These are phyloP conservation scores for Pararge aegeria DNA, from an alignment of 1,140 invertebrate species.

Conservation along the genomic window DNA sequence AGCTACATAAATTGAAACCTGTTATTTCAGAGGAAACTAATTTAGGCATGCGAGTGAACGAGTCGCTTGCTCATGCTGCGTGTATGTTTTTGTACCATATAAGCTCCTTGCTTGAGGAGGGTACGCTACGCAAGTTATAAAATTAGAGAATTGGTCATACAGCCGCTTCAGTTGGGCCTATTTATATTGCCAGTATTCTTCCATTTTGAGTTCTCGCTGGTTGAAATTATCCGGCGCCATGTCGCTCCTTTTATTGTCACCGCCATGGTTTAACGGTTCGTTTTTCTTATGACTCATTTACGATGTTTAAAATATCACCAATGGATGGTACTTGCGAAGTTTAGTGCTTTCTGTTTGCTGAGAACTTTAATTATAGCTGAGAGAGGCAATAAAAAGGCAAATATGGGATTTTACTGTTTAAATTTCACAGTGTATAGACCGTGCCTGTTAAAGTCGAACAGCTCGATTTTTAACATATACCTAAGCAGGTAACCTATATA, in stretches of 20 bases:
- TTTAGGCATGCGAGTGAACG: not conserved
- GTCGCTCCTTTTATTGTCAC: slow-evolving; percentile 56
- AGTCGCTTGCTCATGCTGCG: slow-evolving; percentile 3
- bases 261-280: slow-evolving; percentile 46
- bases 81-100: slow-evolving; percentile 25
- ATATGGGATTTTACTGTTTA: slow-evolving; percentile 9
- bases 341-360: slow-evolving; percentile 25
- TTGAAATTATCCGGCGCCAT: slow-evolving; percentile 68
- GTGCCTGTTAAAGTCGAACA: not conserved
- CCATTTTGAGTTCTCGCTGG: slow-evolving; percentile 55
- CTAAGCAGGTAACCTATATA: too few species aligned
- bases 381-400: slow-evolving; percentile 11
- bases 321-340: slow-evolving; percentile 25
- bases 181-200: slow-evolving; percentile 63
- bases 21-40: slow-evolving; percentile 3
- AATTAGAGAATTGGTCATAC: slow-evolving; percentile 72
- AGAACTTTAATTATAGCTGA: slow-evolving; percentile 10
- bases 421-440: not conserved
- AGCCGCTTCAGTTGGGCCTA: slow-evolving; percentile 45
- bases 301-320: slow-evolving; percentile 50
- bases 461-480: too few species aligned
- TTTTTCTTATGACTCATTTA: slow-evolving; percentile 68
- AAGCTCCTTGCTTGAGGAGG: slow-evolving; percentile 14
- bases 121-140: slow-evolving; percentile 37
- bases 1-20: not conserved